Conservation (phyloP, 2,113 vertebrate genomes). For the Blennius ocellaris region DNA sequence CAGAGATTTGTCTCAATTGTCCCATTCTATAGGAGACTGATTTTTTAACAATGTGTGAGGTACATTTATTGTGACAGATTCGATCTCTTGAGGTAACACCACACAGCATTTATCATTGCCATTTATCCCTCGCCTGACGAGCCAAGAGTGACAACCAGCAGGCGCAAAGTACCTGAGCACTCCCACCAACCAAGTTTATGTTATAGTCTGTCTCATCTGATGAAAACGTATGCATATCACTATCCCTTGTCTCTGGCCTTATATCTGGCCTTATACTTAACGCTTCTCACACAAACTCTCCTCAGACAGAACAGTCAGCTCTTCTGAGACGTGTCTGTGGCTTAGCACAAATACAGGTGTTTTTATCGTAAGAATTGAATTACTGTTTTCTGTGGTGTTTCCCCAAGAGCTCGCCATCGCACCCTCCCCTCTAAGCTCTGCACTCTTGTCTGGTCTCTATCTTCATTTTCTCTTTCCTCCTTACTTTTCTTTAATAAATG, state of each 20-base stretch:
- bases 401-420: constrained; percentile 44
- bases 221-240: constrained; percentile 37
- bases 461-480: constrained; percentile 73
- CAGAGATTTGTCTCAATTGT: constrained; percentile 8
- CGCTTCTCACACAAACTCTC: constrained; percentile 15
- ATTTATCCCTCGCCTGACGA: constrained; percentile 14
- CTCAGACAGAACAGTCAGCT: constrained; percentile 23
- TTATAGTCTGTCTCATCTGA: constrained; percentile 27
- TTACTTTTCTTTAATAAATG: constrained; percentile 82
- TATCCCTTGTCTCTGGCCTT: constrained; percentile 14
- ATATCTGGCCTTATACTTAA: background rate
- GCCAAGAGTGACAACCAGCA: constrained; percentile 33
- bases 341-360: background rate
- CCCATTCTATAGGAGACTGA: background rate
- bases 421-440: constrained; percentile 35
- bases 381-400: constrained; percentile 42
- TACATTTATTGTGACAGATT: constrained; percentile 19
- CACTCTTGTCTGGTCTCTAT: constrained; percentile 64
- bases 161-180: constrained; percentile 18
- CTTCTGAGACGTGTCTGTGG: constrained; percentile 25
- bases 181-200: constrained; percentile 16
- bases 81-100: constrained; percentile 19
- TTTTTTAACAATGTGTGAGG: constrained; percentile 12
- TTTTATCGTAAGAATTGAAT: constrained; percentile 63
- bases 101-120: constrained; percentile 17